A percentile compares a stretch with the other conserved stretches of the same genome.
These are phyloP conservation scores for Neocrepidodera transversa DNA, from an alignment of 2,888 invertebrate species.

Conservation along the genomic window DNA sequence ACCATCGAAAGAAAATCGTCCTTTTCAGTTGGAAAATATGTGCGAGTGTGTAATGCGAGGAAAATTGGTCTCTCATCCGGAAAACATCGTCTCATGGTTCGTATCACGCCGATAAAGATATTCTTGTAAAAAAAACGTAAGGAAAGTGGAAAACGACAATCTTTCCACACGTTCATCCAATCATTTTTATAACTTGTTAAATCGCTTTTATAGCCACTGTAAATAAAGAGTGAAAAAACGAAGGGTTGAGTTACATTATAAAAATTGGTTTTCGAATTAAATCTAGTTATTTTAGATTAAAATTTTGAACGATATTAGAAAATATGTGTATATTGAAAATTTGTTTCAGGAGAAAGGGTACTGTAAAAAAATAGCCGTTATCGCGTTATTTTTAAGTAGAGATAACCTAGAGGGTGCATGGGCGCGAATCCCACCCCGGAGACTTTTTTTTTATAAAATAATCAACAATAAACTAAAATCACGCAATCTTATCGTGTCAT, in stretches of 20 bases:
- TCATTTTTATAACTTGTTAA: neutral
- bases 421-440: no score
- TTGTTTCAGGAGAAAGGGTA: no score
- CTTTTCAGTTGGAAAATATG: constrained; percentile 31
- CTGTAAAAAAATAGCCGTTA: no score
- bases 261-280: no score
- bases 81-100: constrained; percentile 45
- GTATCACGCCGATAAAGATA: constrained; percentile 39
- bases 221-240: neutral
- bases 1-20: constrained; percentile 1
- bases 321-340: no score
- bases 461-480: no score
- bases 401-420: no score
- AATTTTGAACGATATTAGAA: no score
- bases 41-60: constrained; percentile 39
- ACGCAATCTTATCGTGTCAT: no score
- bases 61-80: constrained; percentile 41
- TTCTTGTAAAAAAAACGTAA: constrained; percentile 16
- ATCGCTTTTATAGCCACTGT: neutral
- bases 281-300: no score
- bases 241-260: neutral
- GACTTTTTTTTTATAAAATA: no score
- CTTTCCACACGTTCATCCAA: neutral
- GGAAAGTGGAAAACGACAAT: neutral
- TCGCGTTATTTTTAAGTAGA: no score